phyloP scores from a whole-genome alignment of 2,113 vertebrate species.

The Marmota flaviventris region DNA sequence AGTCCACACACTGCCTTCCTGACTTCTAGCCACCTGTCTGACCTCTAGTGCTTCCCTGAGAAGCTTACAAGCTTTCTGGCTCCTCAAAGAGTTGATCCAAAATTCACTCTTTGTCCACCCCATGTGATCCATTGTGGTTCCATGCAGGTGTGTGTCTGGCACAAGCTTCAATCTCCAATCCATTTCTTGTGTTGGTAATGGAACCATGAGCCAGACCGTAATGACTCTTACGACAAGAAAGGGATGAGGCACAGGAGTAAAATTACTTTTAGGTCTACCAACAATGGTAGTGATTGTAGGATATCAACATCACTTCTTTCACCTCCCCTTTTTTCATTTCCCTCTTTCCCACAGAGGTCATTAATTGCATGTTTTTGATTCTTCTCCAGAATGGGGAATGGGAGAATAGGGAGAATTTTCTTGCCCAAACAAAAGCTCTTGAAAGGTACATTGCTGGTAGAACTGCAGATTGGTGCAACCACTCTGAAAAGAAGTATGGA shows the following conservation, averaged over 20 bases:
- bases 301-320: neutral
- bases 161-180: neutral
- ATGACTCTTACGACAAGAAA: neutral
- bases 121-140: neutral
- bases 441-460: neutral
- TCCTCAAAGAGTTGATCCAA: neutral
- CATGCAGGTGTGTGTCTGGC: neutral
- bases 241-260: neutral
- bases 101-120: neutral
- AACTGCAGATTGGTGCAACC: no score
- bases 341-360: neutral
- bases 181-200: neutral
- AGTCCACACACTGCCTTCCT: neutral
- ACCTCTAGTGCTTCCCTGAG: neutral
- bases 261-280: neutral
- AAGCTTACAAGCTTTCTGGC: neutral
- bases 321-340: neutral
- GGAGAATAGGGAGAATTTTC: neutral
- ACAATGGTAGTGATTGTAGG: neutral
- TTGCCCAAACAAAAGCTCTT: neutral
- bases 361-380: neutral
- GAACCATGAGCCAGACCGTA: neutral
- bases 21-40: neutral
- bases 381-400: neutral
- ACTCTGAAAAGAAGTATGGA: no score